Evolutionary conservation across 1,140 invertebrate genomes (phyloP).

Genomic region (Chironomus tepperi): DNA sequence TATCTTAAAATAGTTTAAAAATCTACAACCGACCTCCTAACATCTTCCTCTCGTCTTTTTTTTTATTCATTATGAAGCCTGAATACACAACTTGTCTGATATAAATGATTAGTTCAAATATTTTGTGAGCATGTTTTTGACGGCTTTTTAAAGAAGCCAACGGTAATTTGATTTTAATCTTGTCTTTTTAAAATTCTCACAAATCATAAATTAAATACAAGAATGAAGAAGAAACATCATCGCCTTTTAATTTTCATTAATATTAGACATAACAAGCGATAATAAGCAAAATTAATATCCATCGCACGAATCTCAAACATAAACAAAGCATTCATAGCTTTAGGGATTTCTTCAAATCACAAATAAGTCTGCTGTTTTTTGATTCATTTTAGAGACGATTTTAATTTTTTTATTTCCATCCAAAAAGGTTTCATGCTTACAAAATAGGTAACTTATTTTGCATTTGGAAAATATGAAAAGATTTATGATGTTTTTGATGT

Average conservation of each 20-base stretch:
- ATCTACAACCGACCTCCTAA: too few species aligned
- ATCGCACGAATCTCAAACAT: not conserved
- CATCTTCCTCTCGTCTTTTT: too few species aligned
- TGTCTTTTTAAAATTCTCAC: not conserved
- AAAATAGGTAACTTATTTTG: too few species aligned
- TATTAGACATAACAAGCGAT: not conserved
- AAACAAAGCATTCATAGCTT: not conserved
- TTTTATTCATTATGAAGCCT: too few species aligned
- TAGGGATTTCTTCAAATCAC: not conserved
- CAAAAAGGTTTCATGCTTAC: not conserved
- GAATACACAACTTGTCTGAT: too few species aligned
- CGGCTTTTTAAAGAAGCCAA: not conserved
- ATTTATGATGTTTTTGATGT: too few species aligned
- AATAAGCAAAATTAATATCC: not conserved
- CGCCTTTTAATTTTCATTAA: not conserved
- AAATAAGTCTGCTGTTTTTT: not conserved
- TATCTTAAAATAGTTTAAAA: too few species aligned
- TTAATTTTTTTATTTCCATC: not conserved
- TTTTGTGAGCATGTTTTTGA: too few species aligned
- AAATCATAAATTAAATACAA: not conserved
- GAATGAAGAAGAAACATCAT: not conserved
- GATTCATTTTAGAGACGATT: not conserved
- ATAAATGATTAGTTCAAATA: too few species aligned
- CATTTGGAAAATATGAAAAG: too few species aligned
- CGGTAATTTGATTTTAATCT: slow-evolving; percentile 14